A percentile compares a stretch with the other conserved stretches of the same genome.
Evolutionary conservation across 2,888 invertebrate genomes (phyloP).

Genomic region (Iphiclides podalirius): DNA sequence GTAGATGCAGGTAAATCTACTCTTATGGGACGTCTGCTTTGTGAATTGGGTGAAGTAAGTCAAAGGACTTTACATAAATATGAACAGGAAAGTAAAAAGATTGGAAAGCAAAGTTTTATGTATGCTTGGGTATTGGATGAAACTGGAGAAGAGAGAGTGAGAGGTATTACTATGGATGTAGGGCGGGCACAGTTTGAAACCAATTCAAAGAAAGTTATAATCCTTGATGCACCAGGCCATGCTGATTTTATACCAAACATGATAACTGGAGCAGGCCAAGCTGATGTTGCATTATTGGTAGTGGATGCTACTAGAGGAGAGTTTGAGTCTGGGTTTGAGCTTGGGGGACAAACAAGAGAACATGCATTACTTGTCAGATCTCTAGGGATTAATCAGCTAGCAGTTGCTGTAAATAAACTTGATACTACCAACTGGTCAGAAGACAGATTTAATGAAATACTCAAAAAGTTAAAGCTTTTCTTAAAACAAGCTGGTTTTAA

Average conservation of each 20-base stretch:
- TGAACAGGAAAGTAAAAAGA: constrained; percentile 97
- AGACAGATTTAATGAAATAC: constrained; percentile 94
- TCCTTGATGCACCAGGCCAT: constrained; percentile 99
- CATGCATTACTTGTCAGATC: constrained; percentile 96
- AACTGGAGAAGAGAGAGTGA: constrained; percentile 96
- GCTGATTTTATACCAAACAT: constrained; percentile 99
- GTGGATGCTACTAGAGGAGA: constrained; percentile 98
- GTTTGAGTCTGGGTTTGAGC: constrained; percentile 99
- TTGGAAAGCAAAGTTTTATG: constrained; percentile 98
- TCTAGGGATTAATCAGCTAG: constrained; percentile 94
- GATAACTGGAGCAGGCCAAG: constrained; percentile 99
- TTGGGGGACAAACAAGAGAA: constrained; percentile 98
- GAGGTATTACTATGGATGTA: constrained; percentile 99
- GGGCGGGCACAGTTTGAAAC: constrained; percentile 96
- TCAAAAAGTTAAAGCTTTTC: constrained; percentile 88
- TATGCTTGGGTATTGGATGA: constrained; percentile 99
- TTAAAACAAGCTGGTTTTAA: constrained; percentile 95
- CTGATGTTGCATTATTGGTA: constrained; percentile 97
- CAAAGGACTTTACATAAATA: constrained; percentile 96
- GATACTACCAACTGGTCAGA: constrained; percentile 97
- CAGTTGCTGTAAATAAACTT: constrained; percentile 97
- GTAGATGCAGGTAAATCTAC: constrained; percentile 99
- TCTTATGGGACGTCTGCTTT: constrained; percentile 96
- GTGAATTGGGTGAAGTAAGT: constrained; percentile 91
- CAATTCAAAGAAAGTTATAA: constrained; percentile 87